Conservation (phyloP, 2,797 vertebrate genomes). For the Diplodus sargus region DNA sequence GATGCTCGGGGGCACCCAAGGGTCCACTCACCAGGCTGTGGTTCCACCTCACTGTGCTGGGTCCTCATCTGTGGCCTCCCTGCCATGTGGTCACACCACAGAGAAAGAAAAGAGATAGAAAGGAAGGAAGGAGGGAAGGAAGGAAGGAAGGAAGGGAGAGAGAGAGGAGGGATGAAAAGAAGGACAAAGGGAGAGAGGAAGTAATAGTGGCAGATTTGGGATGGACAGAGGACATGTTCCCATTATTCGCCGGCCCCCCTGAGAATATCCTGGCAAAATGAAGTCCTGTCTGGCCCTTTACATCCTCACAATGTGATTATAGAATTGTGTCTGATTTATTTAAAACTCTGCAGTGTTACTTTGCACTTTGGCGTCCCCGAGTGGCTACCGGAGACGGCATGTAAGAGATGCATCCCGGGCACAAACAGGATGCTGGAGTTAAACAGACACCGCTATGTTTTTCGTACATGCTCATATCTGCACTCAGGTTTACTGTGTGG, state of each 20-base stretch:
- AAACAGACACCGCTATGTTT: not conserved
- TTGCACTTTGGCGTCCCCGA: conserved; percentile 66
- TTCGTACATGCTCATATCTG: not conserved
- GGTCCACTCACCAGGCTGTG: conserved; percentile 71
- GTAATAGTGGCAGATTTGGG: conserved; percentile 66
- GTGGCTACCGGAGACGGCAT: conserved; percentile 47
- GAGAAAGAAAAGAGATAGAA: conserved; percentile 7
- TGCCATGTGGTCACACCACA: conserved; percentile 65
- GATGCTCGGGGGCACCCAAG: conserved; percentile 79
- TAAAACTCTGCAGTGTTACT: conserved; percentile 39
- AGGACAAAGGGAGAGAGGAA: conserved; percentile 35
- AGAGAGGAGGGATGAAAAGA: not conserved
- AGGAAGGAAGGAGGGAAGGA: not conserved
- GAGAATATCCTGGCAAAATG: conserved; percentile 76
- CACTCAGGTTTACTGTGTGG: not conserved
- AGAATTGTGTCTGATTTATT: conserved; percentile 73
- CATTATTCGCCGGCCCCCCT: conserved; percentile 60
- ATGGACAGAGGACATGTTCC: conserved; percentile 75
- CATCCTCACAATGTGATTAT: conserved; percentile 72
- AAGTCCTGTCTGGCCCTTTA: conserved; percentile 68
- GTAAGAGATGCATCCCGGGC: not conserved
- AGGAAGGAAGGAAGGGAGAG: conserved; percentile 5
- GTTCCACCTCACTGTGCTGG: conserved; percentile 74
- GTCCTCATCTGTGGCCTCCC: conserved; percentile 73
- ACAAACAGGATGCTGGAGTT: conserved; percentile 21